A percentile compares a stretch with the other conserved stretches of the same genome.
Evolutionary conservation across 2,797 vertebrate genomes (phyloP).

Genomic region (Lerista edwardsae): DNA sequence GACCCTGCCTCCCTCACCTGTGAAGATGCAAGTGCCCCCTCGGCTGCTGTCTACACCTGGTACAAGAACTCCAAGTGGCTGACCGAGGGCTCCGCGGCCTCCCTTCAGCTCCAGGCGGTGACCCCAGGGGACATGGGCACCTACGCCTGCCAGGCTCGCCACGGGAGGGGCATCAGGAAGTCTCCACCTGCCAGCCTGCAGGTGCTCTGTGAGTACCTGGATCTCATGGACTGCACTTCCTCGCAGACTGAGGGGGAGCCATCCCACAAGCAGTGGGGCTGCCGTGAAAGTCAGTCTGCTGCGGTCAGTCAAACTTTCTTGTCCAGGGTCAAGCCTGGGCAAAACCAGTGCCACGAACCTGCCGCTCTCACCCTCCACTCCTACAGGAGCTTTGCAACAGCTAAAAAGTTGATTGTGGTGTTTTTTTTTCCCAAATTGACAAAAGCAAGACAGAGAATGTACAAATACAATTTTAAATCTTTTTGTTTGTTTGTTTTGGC

Average conservation of each 20-base stretch:
- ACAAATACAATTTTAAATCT: neutral
- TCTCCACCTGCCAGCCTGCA: constrained; percentile 58
- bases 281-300: no score
- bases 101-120: constrained; percentile 30
- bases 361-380: neutral
- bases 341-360: neutral
- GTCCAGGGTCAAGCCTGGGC: neutral
- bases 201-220: constrained; percentile 73
- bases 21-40: constrained; percentile 20
- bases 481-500: no score
- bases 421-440: neutral
- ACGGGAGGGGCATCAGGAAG: constrained; percentile 13
- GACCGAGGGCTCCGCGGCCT: constrained; percentile 27
- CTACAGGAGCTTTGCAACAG: neutral
- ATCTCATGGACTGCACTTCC: no score
- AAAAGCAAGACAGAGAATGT: no score
- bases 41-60: constrained; percentile 63
- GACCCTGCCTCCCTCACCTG: constrained; percentile 66
- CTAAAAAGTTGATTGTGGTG: neutral
- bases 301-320: neutral
- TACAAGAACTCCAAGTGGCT: constrained; percentile 75
- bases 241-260: neutral
- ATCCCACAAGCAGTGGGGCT: neutral
- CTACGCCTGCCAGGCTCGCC: constrained; percentile 68
- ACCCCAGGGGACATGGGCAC: constrained; percentile 50